Evolutionary conservation across 2,113 vertebrate species (phyloP).

Genomic region (Xiphophorus hellerii): DNA sequence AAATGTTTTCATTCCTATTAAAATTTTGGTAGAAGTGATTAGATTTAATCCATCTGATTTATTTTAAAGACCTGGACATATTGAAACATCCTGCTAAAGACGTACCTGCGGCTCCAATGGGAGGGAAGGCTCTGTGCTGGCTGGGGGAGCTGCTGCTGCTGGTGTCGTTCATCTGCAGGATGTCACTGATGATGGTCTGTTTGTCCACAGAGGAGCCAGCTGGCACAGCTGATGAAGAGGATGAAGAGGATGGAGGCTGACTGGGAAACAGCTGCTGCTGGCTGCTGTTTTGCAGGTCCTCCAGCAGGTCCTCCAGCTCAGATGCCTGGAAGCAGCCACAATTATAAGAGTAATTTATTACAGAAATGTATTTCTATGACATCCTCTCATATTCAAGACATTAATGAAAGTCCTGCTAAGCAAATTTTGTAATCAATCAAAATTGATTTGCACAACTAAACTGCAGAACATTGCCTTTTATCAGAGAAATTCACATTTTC

Average conservation of each 20-base stretch:
- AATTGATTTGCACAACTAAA: not conserved
- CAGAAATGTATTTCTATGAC: not conserved
- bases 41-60: no score
- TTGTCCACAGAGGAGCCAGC: constrained; percentile 87
- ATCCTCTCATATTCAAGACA: not conserved
- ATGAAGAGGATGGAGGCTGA: constrained; percentile 64
- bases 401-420: not conserved
- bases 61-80: not conserved
- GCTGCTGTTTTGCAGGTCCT: constrained; percentile 89
- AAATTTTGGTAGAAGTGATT: not conserved
- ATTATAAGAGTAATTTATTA: not conserved
- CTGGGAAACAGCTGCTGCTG: constrained; percentile 86
- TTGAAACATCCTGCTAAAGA: not conserved
- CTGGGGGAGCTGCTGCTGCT: constrained; percentile 75
- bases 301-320: constrained; percentile 94
- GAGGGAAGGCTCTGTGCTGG: constrained; percentile 84
- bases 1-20: not conserved
- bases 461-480: not conserved
- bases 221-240: constrained; percentile 40
- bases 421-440: not conserved
- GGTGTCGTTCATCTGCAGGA: constrained; percentile 90
- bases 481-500: not conserved
- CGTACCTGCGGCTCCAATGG: constrained; percentile 82
- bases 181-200: constrained; percentile 96
- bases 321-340: constrained; percentile 80